Conservation (phyloP, 1,140 invertebrate genomes). For the Venustaconcha ellipsiformis region DNA sequence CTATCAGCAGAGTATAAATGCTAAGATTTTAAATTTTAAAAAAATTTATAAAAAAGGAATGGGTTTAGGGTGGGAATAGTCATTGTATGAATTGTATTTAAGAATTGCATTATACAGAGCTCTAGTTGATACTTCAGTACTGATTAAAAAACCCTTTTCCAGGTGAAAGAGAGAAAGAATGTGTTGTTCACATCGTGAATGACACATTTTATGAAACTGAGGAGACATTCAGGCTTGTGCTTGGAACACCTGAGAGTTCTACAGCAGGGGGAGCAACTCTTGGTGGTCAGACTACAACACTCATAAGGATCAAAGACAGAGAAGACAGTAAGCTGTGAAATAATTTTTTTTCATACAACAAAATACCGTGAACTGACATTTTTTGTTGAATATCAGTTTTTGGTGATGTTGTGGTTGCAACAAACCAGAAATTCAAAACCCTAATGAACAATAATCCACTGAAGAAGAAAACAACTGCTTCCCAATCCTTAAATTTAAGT, state of each 20-base stretch:
- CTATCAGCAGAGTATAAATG: too few relatives aligned
- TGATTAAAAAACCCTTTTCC: background rate
- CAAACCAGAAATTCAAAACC: too few relatives aligned
- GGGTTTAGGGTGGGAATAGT: background rate
- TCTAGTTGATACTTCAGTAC: too few relatives aligned
- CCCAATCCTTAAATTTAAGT: too few relatives aligned
- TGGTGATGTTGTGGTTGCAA: too few relatives aligned
- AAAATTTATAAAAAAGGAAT: background rate
- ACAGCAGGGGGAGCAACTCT: slow-evolving; percentile 54
- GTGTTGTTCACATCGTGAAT: slow-evolving; percentile 62
- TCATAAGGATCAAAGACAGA: slow-evolving; percentile 62
- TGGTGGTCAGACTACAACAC: slow-evolving; percentile 57
- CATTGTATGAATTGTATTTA: too few relatives aligned
- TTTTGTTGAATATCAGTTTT: too few relatives aligned
- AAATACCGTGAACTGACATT: background rate
- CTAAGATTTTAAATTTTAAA: background rate
- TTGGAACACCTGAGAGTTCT: slow-evolving; percentile 61
- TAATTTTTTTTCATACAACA: background rate
- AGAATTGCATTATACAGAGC: too few relatives aligned
- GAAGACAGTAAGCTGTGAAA: slow-evolving; percentile 64
- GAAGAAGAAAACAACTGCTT: too few relatives aligned
- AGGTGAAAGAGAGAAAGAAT: slow-evolving; percentile 66
- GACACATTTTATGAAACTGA: slow-evolving; percentile 62
- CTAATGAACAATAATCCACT: too few relatives aligned
- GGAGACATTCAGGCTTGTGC: slow-evolving; percentile 65